A percentile compares a stretch with the other conserved stretches of the same genome.
Conservation (phyloP, 2,888 invertebrate species). For the Frankliniella fusca region DNA sequence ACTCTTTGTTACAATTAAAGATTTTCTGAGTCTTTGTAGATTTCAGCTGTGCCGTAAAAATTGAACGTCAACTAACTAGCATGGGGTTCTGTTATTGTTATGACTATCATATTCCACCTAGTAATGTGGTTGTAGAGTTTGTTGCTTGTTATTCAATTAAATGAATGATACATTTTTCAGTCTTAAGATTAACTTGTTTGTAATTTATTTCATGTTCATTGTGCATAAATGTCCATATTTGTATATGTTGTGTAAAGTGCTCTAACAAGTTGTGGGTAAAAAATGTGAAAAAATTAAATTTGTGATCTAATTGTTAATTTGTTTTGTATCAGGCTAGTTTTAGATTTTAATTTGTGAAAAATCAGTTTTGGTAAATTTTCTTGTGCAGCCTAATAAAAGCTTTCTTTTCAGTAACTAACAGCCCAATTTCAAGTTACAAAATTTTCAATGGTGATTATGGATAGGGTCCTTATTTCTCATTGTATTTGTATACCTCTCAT, state of each 20-base stretch:
- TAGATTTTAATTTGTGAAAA: not conserved
- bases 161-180: not conserved
- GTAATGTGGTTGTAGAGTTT: not conserved
- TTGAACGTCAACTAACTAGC: too few relatives aligned
- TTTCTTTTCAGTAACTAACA: too few relatives aligned
- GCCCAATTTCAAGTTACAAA: too few relatives aligned
- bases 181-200: not conserved
- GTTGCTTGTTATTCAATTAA: not conserved
- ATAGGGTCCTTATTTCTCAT: too few relatives aligned
- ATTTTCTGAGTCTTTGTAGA: too few relatives aligned
- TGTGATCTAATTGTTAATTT: slow-evolving; percentile 15
- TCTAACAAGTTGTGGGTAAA: not conserved
- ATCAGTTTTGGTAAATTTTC: not conserved
- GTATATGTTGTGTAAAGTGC: not conserved
- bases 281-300: not conserved
- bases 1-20: not conserved
- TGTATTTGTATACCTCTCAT: too few relatives aligned
- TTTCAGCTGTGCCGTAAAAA: too few relatives aligned
- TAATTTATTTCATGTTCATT: not conserved
- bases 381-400: too few relatives aligned
- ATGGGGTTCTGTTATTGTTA: too few relatives aligned
- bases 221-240: not conserved
- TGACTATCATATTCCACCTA: not conserved
- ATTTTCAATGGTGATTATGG: too few relatives aligned
- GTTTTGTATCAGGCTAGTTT: not conserved